Evolutionary conservation across 2,797 vertebrate species (phyloP).

Genomic region (Valencia hispanica): DNA sequence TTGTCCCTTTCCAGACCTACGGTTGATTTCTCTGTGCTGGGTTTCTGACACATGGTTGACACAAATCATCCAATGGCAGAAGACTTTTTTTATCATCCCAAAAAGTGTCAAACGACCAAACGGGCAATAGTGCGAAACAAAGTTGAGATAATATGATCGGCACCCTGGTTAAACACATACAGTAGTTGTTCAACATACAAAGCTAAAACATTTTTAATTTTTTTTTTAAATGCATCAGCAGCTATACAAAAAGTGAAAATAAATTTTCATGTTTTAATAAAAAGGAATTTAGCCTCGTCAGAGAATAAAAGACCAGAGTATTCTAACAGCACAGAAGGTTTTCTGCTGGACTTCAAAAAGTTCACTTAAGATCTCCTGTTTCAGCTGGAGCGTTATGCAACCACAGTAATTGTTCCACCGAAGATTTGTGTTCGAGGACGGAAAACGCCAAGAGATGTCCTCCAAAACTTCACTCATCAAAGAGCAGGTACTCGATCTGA

Average conservation of each 20-base stretch:
- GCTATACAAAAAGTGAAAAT: too few species aligned
- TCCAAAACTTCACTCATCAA: constrained; percentile 65
- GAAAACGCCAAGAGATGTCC: constrained; percentile 51
- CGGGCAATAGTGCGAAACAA: not conserved
- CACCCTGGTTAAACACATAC: not conserved
- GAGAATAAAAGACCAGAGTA: not conserved
- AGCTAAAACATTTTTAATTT: too few species aligned
- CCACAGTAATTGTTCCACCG: constrained; percentile 1
- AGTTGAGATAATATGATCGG: too few species aligned
- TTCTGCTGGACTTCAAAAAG: not conserved
- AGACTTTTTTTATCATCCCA: not conserved
- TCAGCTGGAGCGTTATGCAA: constrained; percentile 19
- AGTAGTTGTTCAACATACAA: not conserved
- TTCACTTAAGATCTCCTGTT: constrained; percentile 4
- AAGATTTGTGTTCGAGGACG: constrained; percentile 45
- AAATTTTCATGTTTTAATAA: not conserved
- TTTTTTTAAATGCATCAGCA: too few species aligned
- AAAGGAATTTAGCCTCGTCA: not conserved
- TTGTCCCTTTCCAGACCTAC: not conserved
- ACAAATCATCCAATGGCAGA: not conserved
- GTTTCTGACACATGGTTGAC: not conserved
- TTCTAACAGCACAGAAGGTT: not conserved
- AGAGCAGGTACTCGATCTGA: constrained; percentile 73
- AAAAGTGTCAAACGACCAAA: not conserved
- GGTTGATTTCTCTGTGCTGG: not conserved